These are phyloP conservation scores for Diarsia dahlii DNA, from an alignment of 2,888 invertebrate species.

Conservation along the genomic window DNA sequence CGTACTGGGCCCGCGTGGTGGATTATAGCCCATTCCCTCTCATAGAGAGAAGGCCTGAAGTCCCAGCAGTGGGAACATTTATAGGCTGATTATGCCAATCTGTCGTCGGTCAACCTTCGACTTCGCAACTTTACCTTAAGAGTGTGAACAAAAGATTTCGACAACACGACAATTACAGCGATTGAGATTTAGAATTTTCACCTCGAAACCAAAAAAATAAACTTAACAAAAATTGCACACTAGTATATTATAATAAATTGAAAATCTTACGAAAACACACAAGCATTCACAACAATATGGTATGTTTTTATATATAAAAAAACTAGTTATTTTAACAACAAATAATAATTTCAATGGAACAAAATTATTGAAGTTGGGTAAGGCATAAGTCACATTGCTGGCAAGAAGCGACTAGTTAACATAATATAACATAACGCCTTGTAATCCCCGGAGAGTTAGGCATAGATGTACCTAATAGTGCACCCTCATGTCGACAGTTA, in stretches of 20 bases:
- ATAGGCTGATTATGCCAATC: too few relatives aligned
- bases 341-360: conserved; percentile 20
- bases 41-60: too few relatives aligned
- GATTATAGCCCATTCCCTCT: too few relatives aligned
- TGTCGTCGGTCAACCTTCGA: not conserved
- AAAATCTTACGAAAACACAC: conserved; percentile 15
- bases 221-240: conserved; percentile 52
- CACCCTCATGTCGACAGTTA: too few relatives aligned
- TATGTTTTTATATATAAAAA: not conserved
- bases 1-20: too few relatives aligned
- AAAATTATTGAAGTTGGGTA: conserved; percentile 2
- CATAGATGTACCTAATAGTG: too few relatives aligned
- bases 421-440: too few relatives aligned
- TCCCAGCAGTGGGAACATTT: too few relatives aligned
- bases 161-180: conserved; percentile 5
- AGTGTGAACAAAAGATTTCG: not conserved
- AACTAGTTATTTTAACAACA: conserved; percentile 25
- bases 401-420: not conserved
- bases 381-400: not conserved
- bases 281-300: conserved; percentile 18
- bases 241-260: not conserved
- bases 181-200: conserved; percentile 17
- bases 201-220: not conserved
- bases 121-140: not conserved
- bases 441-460: too few relatives aligned